Evolutionary conservation across 1,140 invertebrate species (phyloP), one percentile per base, ranked within the genome.

Genomic region (Cyphomyrmex costatus): DNA sequence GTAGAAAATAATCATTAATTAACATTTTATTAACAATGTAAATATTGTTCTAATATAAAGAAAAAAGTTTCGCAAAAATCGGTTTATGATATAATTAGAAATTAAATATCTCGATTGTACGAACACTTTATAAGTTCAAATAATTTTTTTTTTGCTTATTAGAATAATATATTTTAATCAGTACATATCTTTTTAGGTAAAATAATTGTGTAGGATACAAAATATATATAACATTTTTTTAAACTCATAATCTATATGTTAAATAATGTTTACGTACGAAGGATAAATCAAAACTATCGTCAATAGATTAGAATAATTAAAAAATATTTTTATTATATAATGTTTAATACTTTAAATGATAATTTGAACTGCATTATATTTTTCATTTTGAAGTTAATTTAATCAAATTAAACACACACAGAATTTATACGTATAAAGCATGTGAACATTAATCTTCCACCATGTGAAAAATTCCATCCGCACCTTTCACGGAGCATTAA

Each of bases 401-500:
- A n/a, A 42, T 42, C 19, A 19, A 77, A 21, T 42, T n/a, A 30
- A n/a, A 24, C n/a, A n/a, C n/a, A n/a, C n/a, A n/a, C n/a, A 49
- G 10, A 12, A 63, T 63, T 27, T 46, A 19, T 24, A 36, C 36
- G 12, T n/a, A 27, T 30, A 30, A 78, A 78, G 24, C 19, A 5
- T 27, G 24, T n/a, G 33, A 6, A 24, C 36, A 46, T 77, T 63
- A 77, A 77, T 78, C 12, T 65, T 63, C 3, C 10, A 33, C 8
- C 12, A 30, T n/a, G 19, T 30, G 21, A 78, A 65, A 78, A 58
- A 42, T 46, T 65, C 19, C 8, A 46, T 46, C 24, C 24, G 24
- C 27, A 42, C 36, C 36, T 46, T 65, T 78, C 76, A 65, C 19
- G 60, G 36, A 8, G 36, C 76, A 78, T 78, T 78, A 78, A 78